Percentiles rank a stretch among this genome's conserved stretches.
phyloP scores from a whole-genome alignment of 2,113 vertebrate genomes.

The Paralichthys olivaceus region DNA sequence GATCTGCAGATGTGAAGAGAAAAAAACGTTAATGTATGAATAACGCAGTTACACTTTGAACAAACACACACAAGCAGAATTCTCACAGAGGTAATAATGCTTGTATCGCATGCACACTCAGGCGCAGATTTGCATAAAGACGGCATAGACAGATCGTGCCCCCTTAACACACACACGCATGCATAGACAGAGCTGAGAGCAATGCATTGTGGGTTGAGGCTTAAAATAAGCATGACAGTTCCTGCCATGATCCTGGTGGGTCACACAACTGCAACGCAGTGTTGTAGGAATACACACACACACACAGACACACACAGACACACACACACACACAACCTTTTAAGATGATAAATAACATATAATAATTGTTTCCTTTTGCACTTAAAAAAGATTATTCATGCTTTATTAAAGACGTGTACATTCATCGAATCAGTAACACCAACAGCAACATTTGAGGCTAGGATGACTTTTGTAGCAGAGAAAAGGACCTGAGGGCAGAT shows the following conservation, averaged over 20 bases:
- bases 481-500: constrained; percentile 1
- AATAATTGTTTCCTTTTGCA: not conserved
- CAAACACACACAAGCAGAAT: not conserved
- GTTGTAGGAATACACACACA: not conserved
- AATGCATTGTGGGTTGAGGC: constrained; percentile 68
- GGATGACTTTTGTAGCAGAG: constrained; percentile 8
- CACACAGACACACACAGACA: constrained; percentile 5
- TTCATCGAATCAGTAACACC: not conserved
- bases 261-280: constrained; percentile 34
- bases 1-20: constrained; percentile 6
- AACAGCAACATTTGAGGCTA: too few relatives aligned
- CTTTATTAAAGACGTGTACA: not conserved
- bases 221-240: constrained; percentile 67
- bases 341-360: not conserved
- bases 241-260: constrained; percentile 52
- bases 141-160: constrained; percentile 23
- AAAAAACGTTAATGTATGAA: not conserved
- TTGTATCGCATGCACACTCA: constrained; percentile 45
- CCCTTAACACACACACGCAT: constrained; percentile 9
- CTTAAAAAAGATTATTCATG: not conserved
- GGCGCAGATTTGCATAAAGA: constrained; percentile 51
- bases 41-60: not conserved
- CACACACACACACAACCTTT: not conserved
- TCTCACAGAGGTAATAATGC: constrained; percentile 35
- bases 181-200: constrained; percentile 56